Conservation (phyloP, 2,113 vertebrate genomes). For the Macroglossus sobrinus region DNA sequence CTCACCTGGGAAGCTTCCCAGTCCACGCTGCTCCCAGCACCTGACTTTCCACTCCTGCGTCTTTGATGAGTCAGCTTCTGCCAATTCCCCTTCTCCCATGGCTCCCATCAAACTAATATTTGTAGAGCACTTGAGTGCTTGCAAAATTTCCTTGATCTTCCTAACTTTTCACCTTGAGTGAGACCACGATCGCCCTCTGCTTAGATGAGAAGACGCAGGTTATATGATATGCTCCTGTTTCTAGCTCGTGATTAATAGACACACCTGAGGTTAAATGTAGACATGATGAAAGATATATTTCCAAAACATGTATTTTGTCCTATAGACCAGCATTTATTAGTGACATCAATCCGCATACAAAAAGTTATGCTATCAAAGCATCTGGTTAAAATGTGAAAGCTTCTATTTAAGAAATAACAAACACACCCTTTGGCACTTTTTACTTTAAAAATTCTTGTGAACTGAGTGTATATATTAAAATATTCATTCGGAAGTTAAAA, state of each 20-base stretch:
- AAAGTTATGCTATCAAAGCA: slow-evolving; percentile 15
- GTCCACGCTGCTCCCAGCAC: not conserved
- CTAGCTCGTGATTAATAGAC: not conserved
- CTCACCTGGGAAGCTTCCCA: too few species aligned
- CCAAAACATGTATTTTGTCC: not conserved
- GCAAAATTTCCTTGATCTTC: not conserved
- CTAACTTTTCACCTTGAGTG: not conserved
- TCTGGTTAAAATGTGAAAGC: not conserved
- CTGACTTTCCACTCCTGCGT: not conserved
- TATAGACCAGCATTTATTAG: not conserved
- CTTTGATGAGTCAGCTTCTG: not conserved
- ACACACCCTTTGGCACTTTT: not conserved
- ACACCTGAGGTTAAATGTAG: not conserved
- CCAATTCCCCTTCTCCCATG: not conserved
- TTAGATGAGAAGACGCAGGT: not conserved
- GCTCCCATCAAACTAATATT: not conserved
- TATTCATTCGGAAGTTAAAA: not conserved
- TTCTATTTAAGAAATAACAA: not conserved
- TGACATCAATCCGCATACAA: not conserved
- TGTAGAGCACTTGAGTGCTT: not conserved
- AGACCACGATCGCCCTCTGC: not conserved
- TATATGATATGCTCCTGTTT: not conserved
- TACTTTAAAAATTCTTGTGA: not conserved
- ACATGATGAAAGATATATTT: not conserved
- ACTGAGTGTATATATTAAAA: not conserved